Percentiles rank a stretch among this genome's conserved stretches.
These are phyloP conservation scores for Lasioglossum calceatum DNA, from an alignment of 2,888 invertebrate species.

Conservation along the genomic window DNA sequence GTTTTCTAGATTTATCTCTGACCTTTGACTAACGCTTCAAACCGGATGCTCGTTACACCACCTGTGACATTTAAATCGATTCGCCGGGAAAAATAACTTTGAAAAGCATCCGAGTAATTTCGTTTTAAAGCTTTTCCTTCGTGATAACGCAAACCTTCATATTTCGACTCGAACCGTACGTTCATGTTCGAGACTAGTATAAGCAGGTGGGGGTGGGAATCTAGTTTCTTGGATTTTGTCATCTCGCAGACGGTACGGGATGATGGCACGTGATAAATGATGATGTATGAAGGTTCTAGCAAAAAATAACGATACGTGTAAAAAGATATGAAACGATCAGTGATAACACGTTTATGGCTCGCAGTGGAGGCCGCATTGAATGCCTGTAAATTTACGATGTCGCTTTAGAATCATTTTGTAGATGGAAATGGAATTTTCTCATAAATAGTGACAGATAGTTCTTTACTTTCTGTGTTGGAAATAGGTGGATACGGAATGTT, in stretches of 20 bases:
- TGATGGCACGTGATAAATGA: neutral
- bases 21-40: neutral
- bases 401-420: neutral
- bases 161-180: no score
- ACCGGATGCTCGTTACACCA: neutral
- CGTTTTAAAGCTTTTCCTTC: neutral
- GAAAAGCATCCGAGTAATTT: neutral
- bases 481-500: neutral
- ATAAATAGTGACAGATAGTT: neutral
- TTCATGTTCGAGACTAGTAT: neutral
- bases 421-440: neutral
- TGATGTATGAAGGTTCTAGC: neutral
- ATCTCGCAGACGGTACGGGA: neutral
- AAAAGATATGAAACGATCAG: neutral
- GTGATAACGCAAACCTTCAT: no score
- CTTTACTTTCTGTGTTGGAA: neutral
- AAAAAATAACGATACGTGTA: neutral
- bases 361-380: neutral
- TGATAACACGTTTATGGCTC: neutral
- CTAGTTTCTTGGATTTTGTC: neutral
- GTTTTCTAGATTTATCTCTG: neutral
- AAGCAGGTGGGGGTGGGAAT: neutral
- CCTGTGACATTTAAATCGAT: neutral
- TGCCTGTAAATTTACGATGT: neutral
- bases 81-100: neutral